phyloP scores from a whole-genome alignment of 1,140 invertebrate genomes.

The Mactra quadrangularis region DNA sequence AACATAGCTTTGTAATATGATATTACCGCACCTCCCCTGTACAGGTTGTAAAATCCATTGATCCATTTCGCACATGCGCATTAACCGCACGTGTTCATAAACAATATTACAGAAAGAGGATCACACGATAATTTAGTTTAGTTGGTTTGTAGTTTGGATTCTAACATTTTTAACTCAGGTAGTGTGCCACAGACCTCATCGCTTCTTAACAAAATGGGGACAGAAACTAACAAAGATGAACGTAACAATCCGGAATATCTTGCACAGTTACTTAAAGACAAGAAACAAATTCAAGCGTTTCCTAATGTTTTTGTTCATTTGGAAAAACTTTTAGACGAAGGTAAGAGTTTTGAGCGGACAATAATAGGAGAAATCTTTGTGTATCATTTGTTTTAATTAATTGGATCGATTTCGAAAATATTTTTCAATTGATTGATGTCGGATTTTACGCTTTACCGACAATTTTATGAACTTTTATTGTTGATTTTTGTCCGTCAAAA shows the following conservation, averaged over 20 bases:
- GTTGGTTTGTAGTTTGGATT: conserved; percentile 79
- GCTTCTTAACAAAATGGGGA: conserved; percentile 81
- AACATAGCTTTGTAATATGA: background rate
- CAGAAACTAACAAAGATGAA: conserved; percentile 83
- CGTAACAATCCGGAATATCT: conserved; percentile 94
- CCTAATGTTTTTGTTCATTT: conserved; percentile 99
- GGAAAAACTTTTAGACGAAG: conserved; percentile 99
- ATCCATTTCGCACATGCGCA: conserved; percentile 79
- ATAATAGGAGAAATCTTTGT: conserved; percentile 21
- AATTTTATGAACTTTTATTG: conserved; percentile 33
- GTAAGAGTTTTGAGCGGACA: conserved; percentile 88
- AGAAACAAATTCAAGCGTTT: conserved; percentile 99
- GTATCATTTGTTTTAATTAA: background rate
- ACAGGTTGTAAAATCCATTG: conserved; percentile 62
- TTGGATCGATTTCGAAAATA: background rate
- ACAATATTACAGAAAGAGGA: conserved; percentile 80
- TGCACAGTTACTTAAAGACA: conserved; percentile 99
- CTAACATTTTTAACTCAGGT: conserved; percentile 79
- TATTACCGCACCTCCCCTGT: conserved; percentile 45
- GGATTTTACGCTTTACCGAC: background rate
- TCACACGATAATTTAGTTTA: conserved; percentile 69
- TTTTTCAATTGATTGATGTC: background rate
- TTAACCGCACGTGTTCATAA: conserved; percentile 82
- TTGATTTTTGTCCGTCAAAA: conserved; percentile 55
- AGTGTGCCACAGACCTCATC: conserved; percentile 74